Evolutionary conservation across 30 jellyfish, hydroid and myxozoan species (phyloP), one percentile per base, ranked within the genome.

Genomic region (Aurelia sp.): DNA sequence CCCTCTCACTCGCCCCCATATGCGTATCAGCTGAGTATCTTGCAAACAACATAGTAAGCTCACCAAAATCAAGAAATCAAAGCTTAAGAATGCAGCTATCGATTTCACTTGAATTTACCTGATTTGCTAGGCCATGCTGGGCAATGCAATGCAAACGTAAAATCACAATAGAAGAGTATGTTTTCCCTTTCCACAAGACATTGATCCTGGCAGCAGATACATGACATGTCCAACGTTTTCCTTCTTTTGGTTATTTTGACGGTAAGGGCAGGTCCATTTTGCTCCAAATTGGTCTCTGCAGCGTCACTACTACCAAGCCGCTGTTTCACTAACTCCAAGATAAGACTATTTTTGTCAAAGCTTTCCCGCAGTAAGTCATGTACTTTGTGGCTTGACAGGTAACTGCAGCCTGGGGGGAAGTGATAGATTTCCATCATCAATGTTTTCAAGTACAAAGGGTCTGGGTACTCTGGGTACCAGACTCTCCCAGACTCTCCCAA

Each of bases 221-320:
- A n/a, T n/a, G n/a, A n/a, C n/a, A n/a, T n/a, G n/a, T n/a, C 78
- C 47, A 62, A 68, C 13, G 60, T 68, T 27, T 11, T n/a, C 6
- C 47, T 7, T 0, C 64, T 3, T 68, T 59, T 68, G 12, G 84
- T 73, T 4, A 57, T 69, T 47, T 66, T 50, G 23, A 81, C 19
- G 19, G 84, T 70, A 52, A 50, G 35, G 4, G 91, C 91, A 20
- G 91, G 84, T 16, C 91, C 91, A 48, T 64, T 52, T 48, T 55
- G 55, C 70, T 81, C 91, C 41, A 81, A 64, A 16, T 76, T 6
- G 2, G 55, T 50, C 57, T 20, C 11, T 35, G 63, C 74, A 30
- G 47, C 73, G 12, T 47, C 59, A n/a, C 52, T 27, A 37, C 44
- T 65, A 20, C 68, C 67, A 58, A 41, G n/a, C 6, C 15, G 30